phyloP scores from a whole-genome alignment of 1,140 invertebrate genomes.

The Aleiodes sp. region DNA sequence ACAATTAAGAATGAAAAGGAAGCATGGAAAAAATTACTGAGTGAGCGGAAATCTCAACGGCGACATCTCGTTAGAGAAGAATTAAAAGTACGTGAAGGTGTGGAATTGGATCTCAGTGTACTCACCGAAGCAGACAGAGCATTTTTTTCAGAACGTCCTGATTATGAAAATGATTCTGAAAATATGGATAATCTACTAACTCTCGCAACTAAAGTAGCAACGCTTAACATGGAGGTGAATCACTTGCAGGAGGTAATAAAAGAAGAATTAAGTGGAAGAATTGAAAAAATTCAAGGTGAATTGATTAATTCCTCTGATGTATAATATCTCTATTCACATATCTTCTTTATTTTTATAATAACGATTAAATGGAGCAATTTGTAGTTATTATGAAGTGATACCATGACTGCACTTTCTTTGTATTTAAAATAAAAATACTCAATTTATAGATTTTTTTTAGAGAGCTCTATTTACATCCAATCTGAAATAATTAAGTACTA shows the following conservation, averaged over 20 bases:
- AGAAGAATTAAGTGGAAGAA: conserved; percentile 38
- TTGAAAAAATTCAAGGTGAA: conserved; percentile 32
- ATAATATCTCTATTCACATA: neutral
- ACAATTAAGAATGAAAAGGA: conserved; percentile 46
- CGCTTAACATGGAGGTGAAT: conserved; percentile 33
- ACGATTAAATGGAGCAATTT: conserved; percentile 35
- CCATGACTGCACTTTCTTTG: too few relatives aligned
- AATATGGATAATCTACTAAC: conserved; percentile 43
- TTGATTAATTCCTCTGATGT: neutral
- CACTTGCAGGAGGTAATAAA: conserved; percentile 41
- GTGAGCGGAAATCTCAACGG: conserved; percentile 40
- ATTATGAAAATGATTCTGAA: conserved; percentile 47
- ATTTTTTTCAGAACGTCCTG: conserved; percentile 45
- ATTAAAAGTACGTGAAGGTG: conserved; percentile 8
- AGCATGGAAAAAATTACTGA: conserved; percentile 45
- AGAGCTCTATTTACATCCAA: too few relatives aligned
- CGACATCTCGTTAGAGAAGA: conserved; percentile 39
- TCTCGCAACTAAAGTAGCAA: conserved; percentile 34
- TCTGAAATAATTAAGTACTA: conserved; percentile 22
- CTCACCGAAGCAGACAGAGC: conserved; percentile 45
- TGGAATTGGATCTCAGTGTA: conserved; percentile 40
- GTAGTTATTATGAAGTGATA: conserved; percentile 33
- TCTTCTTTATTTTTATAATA: conserved; percentile 17
- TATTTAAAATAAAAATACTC: neutral
- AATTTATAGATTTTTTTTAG: neutral